Evolutionary conservation across 1,140 invertebrate species (phyloP), one percentile per base, ranked within the genome.

Genomic region (Stenopsyche tienmushanensis): DNA sequence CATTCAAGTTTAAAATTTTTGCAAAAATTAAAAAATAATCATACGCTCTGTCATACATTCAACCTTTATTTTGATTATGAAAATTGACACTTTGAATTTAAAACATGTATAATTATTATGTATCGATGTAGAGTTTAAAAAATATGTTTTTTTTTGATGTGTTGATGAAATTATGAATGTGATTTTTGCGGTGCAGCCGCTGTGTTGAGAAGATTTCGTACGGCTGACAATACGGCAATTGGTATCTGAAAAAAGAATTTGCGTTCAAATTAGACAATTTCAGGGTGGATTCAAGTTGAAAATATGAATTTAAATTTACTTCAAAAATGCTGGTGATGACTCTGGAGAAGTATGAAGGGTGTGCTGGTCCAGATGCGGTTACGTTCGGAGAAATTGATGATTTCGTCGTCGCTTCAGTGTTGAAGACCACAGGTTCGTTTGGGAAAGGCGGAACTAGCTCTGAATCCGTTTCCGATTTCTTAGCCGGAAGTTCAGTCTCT

Each of bases 201-300:
- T 1, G 64, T 70, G 9, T 70, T 55, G 0, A 70, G 25, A 1
- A 70, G 45, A 29, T 70, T 70, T 44, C 68, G 63, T 3, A 70
- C 68, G 2, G 68, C 64, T 23, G 59, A 64, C 50, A 70, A 50
- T 0, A 70, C 68, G 7, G 59, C 59, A 20, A 70, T 70, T 1
- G 68, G 68, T 44, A 70, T 70, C 68, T 70, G 68, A 60, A 69
- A 70, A 34, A 58, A 59, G n/a, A n/a, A n/a, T n/a, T n/a, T n/a
- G n/a, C n/a, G n/a, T n/a, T n/a, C n/a, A 15, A 5, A n/a, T 62
- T 23, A 50, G n/a, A 21, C n/a, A 21, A 3, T 44, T 59, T 44
- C 21, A 59, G 41, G 2, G 1, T 17, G 21, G 3, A 17, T 8
- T 7, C 21, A 17, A 20, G 21, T 45, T n/a, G 21, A 24, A n/a